phyloP scores from a whole-genome alignment of 2,888 invertebrate species.

The Cacoxenus indagator region DNA sequence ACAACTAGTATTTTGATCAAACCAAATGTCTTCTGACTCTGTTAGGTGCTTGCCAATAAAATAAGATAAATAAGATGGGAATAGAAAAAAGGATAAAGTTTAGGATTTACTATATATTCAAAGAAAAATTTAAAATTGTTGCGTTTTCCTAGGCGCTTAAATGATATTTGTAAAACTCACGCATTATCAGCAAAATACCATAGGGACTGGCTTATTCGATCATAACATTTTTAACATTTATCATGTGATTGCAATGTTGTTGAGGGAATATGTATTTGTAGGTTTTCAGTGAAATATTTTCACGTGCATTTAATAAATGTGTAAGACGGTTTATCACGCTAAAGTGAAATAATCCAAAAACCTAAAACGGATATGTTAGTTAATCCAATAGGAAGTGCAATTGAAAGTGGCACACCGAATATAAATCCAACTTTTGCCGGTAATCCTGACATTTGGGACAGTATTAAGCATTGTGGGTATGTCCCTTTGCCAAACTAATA shows the following conservation, averaged over 20 bases:
- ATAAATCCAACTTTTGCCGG: too few species aligned
- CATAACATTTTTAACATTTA: constrained; percentile 6
- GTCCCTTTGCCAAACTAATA: too few species aligned
- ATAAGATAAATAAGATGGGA: neutral
- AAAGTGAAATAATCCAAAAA: too few species aligned
- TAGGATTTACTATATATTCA: too few species aligned
- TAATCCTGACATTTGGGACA: too few species aligned
- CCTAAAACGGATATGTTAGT: too few species aligned
- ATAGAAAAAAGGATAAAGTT: neutral
- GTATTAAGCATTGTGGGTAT: too few species aligned
- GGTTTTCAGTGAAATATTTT: neutral
- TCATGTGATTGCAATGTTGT: constrained; percentile 12
- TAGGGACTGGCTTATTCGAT: neutral
- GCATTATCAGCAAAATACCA: neutral
- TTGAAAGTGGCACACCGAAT: too few species aligned
- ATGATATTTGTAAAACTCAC: neutral
- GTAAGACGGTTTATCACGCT: too few species aligned
- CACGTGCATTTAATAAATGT: constrained; percentile 5
- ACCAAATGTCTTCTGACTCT: constrained; percentile 1
- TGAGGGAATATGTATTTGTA: neutral
- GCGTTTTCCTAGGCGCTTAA: neutral
- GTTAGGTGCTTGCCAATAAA: neutral
- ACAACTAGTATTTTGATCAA: constrained; percentile 34
- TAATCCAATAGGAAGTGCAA: too few species aligned
- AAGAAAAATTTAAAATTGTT: too few species aligned